phyloP scores from a whole-genome alignment of 2,797 vertebrate species.

The Anniella stebbinsi region DNA sequence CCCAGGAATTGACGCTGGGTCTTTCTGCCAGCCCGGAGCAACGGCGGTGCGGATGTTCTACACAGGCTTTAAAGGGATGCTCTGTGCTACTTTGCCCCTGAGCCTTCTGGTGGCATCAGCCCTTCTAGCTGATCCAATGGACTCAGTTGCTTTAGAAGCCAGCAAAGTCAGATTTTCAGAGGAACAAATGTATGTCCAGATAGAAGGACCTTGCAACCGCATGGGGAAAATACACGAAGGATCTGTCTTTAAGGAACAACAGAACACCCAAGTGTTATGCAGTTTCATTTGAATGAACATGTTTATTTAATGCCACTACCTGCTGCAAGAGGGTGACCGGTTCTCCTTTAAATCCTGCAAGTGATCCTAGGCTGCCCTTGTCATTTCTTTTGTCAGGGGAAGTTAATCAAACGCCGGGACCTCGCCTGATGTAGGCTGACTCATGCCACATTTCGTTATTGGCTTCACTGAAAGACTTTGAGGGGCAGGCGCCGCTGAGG shows the following conservation, averaged over 20 bases:
- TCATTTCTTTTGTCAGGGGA: constrained; percentile 1
- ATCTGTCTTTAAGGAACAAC: background rate
- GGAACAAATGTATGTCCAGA: background rate
- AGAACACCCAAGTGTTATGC: constrained; percentile 45
- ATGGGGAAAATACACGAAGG: background rate
- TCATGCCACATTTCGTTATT: background rate
- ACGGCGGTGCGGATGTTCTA: background rate
- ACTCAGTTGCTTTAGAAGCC: background rate
- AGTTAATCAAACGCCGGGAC: constrained; percentile 13
- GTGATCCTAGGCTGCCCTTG: background rate
- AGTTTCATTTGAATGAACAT: constrained; percentile 37
- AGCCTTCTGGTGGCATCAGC: too few relatives aligned
- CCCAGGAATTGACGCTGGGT: background rate
- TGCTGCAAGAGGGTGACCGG: background rate
- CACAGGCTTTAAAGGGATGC: too few relatives aligned
- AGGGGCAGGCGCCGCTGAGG: constrained; percentile 17
- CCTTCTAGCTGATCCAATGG: background rate
- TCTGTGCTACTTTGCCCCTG: too few relatives aligned
- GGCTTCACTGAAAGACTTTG: constrained; percentile 5
- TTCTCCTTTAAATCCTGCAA: background rate
- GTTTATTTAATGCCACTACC: background rate
- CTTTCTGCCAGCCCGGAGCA: background rate
- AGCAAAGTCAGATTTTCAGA: background rate
- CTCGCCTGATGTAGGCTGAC: background rate
- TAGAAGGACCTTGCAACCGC: background rate